Base-by-base conservation (phyloP, 2,113 vertebrate genomes). In the Rhinolophus ferrumequinum region DNA sequence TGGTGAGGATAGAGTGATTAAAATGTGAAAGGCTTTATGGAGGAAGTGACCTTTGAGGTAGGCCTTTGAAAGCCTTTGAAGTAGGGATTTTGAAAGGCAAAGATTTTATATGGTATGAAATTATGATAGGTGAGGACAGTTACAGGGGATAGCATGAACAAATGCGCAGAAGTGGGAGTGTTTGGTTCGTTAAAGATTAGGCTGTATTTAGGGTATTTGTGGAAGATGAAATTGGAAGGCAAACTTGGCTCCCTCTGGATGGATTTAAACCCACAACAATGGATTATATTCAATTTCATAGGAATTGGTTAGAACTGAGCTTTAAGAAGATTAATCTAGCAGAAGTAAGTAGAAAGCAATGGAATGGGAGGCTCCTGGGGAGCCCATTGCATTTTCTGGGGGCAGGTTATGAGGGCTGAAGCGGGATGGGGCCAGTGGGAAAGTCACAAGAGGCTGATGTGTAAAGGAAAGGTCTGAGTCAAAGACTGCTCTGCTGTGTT, bases 301-400 rank as follows among this genome's bases (percentile, higher is more conserved):
- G 73, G 90, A 84, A 66, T 52, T 88, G n/a, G 35, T 66, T 66
- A 89, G 77, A 94, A n/a, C 58, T 82, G 35, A 82, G n/a, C 58
- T 82, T 94, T 89, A 41, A 58, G 19, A 90, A 80, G 38, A 58
- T 69, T 47, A 84, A 38, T 84, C 56, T 81, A 26, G 13, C 26
- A 81, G 64, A 80, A 82, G 58, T 21, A 67, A 47, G 24, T 76
- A 58, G 35, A n/a, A 58, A 75, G 38, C 30, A 33, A 2, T 89
- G 24, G 67, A 41, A 47, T 75, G 77, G 12, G 50, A 80, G 16
- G 56, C 35, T 89, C 33, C 26, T 84, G 41, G 64, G 62, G 70
- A 90, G 79, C 8, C 58, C 54, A 28, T 81, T n/a, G 76, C n/a
- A 54, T 35, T 94, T 89, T 75, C 18, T 12, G 22, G n/a, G 62